Conservation (phyloP, 2,888 invertebrate genomes). For the Pecten maximus region DNA sequence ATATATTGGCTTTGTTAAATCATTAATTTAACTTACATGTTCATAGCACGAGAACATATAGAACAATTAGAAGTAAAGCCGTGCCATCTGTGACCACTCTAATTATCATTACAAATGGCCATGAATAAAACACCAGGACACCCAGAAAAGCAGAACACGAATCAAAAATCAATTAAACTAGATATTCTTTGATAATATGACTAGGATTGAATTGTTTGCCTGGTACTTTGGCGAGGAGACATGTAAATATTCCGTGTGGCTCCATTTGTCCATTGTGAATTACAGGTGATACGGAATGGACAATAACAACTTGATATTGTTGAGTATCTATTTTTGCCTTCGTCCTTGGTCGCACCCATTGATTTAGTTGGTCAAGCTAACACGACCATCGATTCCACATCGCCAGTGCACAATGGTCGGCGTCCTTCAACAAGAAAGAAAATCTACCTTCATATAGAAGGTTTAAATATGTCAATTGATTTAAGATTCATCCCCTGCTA, state of each 20-base stretch:
- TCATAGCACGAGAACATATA: background rate
- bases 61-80: background rate
- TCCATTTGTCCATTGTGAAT: background rate
- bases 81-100: background rate
- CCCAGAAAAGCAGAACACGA: background rate
- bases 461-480: conserved; percentile 15
- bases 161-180: background rate
- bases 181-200: background rate
- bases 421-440: conserved; percentile 26
- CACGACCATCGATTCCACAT: conserved; percentile 31
- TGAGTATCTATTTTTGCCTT: background rate
- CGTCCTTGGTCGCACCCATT: conserved; percentile 31
- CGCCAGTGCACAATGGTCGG: background rate
- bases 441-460: conserved; percentile 29
- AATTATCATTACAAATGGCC: background rate
- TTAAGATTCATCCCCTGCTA: background rate
- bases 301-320: conserved; percentile 18
- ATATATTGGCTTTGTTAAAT: background rate
- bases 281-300: conserved; percentile 3
- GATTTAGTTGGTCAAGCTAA: conserved; percentile 32
- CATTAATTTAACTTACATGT: background rate
- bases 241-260: background rate
- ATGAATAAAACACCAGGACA: background rate
- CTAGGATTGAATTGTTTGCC: background rate
- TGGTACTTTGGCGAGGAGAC: background rate